Evolutionary conservation across 2,888 invertebrate species (phyloP).

Genomic region (Pheosia gnoma): DNA sequence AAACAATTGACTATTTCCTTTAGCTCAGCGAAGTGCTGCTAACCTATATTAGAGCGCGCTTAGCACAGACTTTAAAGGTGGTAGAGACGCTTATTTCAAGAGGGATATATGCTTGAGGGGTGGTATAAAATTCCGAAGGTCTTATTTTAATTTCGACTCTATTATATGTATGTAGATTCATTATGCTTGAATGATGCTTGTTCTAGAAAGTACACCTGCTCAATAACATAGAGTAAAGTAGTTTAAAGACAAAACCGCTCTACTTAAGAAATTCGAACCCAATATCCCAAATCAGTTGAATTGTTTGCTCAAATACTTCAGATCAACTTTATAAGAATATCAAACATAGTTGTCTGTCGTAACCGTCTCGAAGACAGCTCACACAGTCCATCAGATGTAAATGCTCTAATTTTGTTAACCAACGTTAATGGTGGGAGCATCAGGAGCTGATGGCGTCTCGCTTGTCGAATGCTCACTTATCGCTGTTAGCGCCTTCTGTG

Average conservation of each 20-base stretch:
- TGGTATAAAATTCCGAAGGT: too few species aligned
- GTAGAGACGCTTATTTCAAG: too few species aligned
- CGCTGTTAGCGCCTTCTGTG: conserved; percentile 48
- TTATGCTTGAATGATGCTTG: too few species aligned
- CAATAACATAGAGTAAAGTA: too few species aligned
- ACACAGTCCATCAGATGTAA: conserved; percentile 7
- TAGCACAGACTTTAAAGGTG: too few species aligned
- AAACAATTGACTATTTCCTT: too few species aligned
- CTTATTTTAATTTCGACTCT: too few species aligned
- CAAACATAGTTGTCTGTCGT: neutral
- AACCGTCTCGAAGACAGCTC: conserved; percentile 1
- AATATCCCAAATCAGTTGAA: neutral
- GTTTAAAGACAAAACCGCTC: neutral
- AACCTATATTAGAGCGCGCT: too few species aligned
- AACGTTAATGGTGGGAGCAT: conserved; percentile 14
- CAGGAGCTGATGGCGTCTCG: conserved; percentile 4
- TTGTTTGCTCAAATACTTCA: neutral
- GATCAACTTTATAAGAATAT: neutral
- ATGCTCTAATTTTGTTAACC: conserved; percentile 25
- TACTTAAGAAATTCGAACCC: neutral
- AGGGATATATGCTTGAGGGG: too few species aligned
- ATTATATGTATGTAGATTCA: too few species aligned
- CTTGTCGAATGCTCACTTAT: conserved; percentile 40
- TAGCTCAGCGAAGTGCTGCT: too few species aligned
- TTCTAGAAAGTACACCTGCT: too few species aligned